Percentiles rank a stretch among this genome's conserved stretches.
These are phyloP conservation scores for Phytoseiulus persimilis DNA, from an alignment of 2,888 invertebrate species.

Conservation along the genomic window DNA sequence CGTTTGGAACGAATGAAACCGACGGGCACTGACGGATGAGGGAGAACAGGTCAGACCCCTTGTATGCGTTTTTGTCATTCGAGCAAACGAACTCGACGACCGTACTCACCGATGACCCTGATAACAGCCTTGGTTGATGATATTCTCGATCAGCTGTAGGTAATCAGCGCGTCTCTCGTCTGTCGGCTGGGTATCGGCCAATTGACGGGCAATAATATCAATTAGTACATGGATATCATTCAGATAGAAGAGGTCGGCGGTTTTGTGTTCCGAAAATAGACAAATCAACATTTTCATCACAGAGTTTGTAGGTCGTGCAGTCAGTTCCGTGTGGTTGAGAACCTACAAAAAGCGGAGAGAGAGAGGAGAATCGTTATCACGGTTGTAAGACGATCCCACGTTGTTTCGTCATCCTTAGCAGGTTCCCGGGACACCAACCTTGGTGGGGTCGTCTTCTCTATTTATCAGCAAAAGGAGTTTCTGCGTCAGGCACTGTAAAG, in stretches of 20 bases:
- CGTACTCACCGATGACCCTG: conserved; percentile 57
- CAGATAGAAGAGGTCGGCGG: conserved; percentile 81
- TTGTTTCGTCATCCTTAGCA: neutral
- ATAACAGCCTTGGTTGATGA: conserved; percentile 72
- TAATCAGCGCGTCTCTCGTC: conserved; percentile 70
- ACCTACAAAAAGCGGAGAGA: neutral
- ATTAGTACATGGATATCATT: conserved; percentile 88
- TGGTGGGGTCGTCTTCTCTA: conserved; percentile 51
- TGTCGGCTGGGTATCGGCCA: conserved; percentile 78
- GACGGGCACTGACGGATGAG: too few species aligned
- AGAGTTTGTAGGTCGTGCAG: conserved; percentile 62
- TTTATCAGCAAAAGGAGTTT: conserved; percentile 77
- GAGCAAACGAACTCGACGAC: neutral
- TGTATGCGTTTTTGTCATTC: too few species aligned
- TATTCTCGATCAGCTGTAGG: conserved; percentile 67
- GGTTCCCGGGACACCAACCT: conserved; percentile 43
- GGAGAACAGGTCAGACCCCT: too few species aligned
- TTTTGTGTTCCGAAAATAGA: conserved; percentile 67
- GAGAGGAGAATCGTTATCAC: conserved; percentile 48
- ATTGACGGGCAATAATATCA: conserved; percentile 80
- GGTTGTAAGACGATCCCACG: too few species aligned
- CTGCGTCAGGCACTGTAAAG: conserved; percentile 58
- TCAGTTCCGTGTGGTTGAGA: conserved; percentile 32
- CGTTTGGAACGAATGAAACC: too few species aligned
- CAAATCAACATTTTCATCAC: conserved; percentile 80